These are phyloP conservation scores for Callospermophilus lateralis DNA, from an alignment of 2,113 vertebrate species.

Conservation along the genomic window DNA sequence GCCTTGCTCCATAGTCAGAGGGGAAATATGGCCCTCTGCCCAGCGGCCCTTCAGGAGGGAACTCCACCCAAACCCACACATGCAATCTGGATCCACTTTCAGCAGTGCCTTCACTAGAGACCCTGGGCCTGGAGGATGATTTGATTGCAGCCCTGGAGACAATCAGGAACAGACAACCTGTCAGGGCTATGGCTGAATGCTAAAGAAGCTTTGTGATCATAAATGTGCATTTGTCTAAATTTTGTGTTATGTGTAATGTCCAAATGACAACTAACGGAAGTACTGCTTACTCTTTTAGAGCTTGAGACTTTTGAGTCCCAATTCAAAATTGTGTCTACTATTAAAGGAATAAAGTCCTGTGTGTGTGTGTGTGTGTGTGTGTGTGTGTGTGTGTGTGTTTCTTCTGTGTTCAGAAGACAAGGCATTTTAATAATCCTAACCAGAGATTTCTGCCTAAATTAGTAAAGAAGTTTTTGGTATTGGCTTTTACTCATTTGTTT, in stretches of 20 bases:
- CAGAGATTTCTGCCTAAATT: neutral
- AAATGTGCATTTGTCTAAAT: neutral
- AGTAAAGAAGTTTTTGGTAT: neutral
- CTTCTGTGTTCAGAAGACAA: too few species aligned
- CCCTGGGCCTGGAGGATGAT: accelerated
- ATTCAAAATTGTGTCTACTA: neutral
- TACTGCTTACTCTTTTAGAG: neutral
- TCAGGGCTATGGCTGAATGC: accelerated
- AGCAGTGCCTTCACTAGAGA: neutral
- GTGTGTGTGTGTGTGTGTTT: too few species aligned
- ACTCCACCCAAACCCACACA: neutral
- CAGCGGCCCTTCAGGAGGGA: neutral
- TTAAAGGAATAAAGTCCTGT: neutral
- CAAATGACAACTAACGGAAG: neutral
- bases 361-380: too few species aligned
- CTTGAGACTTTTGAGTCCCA: neutral
- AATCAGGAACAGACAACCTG: neutral
- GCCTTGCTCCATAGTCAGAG: neutral
- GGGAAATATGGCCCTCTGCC: neutral
- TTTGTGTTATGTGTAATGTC: neutral
- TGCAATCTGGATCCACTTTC: accelerated
- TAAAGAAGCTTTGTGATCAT: neutral
- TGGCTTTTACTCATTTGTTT: neutral
- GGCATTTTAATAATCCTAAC: neutral
- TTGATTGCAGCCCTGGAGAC: neutral